Conservation (phyloP, 2,113 vertebrate genomes). For the Phylloscopus trochiloides region DNA sequence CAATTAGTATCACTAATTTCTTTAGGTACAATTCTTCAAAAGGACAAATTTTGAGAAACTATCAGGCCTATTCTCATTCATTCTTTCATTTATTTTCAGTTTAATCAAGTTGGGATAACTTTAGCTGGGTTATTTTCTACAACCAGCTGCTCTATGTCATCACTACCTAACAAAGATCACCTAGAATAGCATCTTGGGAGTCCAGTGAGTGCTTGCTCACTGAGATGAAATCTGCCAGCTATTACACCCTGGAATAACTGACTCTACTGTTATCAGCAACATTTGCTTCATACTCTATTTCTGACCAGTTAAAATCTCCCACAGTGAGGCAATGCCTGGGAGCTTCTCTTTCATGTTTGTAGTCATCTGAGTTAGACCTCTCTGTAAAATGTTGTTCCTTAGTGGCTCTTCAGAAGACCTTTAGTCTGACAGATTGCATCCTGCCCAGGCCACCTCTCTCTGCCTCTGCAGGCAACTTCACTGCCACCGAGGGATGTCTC, state of each 20-base stretch:
- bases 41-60: neutral
- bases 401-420: neutral
- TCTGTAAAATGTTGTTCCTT: neutral
- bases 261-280: neutral
- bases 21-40: neutral
- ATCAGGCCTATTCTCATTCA: neutral
- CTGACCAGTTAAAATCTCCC: neutral
- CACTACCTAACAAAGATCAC: constrained; percentile 47
- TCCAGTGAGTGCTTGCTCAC: neutral
- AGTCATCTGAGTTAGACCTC: neutral
- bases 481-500: neutral
- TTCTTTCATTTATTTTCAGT: neutral
- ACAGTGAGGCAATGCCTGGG: neutral
- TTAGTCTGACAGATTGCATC: neutral
- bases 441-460: neutral
- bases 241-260: constrained; percentile 41
- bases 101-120: constrained; percentile 30
- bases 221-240: constrained; percentile 36
- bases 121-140: constrained; percentile 60
- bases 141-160: constrained; percentile 57
- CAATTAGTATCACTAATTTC: neutral
- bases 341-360: neutral
- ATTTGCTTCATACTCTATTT: constrained; percentile 37
- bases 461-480: neutral
- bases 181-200: constrained; percentile 46